phyloP scores from a whole-genome alignment of 2,113 vertebrate genomes.

The Python bivittatus region DNA sequence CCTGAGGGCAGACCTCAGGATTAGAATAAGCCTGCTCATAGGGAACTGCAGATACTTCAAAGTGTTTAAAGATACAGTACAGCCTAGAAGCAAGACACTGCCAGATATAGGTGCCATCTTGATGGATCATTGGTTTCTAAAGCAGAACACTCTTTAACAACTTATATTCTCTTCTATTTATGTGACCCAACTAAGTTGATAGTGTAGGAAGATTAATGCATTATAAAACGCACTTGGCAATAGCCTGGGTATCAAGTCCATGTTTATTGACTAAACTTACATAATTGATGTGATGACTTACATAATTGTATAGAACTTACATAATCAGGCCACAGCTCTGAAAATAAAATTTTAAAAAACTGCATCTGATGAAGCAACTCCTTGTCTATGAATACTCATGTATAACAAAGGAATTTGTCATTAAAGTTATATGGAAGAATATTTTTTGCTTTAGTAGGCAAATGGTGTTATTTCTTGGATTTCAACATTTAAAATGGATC shows the following conservation, averaged over 20 bases:
- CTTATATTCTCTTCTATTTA: constrained; percentile 20
- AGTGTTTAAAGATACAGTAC: not conserved
- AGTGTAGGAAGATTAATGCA: constrained; percentile 4
- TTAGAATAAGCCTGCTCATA: not conserved
- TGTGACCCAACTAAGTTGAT: not conserved
- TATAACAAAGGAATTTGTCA: not conserved
- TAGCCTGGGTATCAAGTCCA: constrained; percentile 44
- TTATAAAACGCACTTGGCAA: constrained; percentile 33
- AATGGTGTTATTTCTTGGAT: not conserved
- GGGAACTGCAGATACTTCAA: not conserved
- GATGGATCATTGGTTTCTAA: not conserved
- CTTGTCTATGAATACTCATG: not conserved
- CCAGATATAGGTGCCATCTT: not conserved
- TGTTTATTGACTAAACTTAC: constrained; percentile 34
- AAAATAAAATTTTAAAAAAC: not conserved
- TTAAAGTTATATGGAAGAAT: not conserved
- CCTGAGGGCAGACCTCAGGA: not conserved
- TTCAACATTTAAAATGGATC: not conserved
- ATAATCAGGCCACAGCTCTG: constrained; percentile 6
- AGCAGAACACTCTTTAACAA: constrained; percentile 32
- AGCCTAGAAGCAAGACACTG: not conserved
- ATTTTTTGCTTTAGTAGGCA: not conserved
- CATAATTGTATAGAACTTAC: not conserved
- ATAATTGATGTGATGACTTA: constrained; percentile 7
- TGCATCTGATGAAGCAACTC: not conserved